Base-by-base conservation (phyloP, 2,888 invertebrate genomes). In the Drosophila fungiperda region DNA sequence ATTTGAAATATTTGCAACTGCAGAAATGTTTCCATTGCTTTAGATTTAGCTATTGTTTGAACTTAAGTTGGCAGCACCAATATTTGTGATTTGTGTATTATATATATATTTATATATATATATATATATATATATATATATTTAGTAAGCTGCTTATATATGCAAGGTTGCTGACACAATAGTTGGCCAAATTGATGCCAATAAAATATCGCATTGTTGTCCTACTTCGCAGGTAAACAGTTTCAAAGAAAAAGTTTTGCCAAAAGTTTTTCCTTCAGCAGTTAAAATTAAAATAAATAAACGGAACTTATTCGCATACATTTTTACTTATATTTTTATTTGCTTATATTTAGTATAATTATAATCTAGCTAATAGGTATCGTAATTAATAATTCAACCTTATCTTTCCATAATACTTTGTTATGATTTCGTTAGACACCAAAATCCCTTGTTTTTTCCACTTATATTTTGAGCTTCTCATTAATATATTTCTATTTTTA, bases 1-100 rank as follows among this genome's bases (percentile, higher is more conserved):
- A 84, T 89, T 85, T 85, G 80, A 78, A 78, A 82, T 73, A 85
- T 81, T 69, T 84, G 72, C 68, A 82, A 68, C 76, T 80, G 63
- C 62, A 73, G 62, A 87, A 84, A 83, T 73, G 73, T 83, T 89
- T 81, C 83, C 82, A 73, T 73, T 78, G 70, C 55, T 45, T 67
- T 67, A 72, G 78, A 71, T 72, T 72, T 68, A 29, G 50, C 50
- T 49, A 17, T 29, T 42, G 26, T 40, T 55, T 64, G 68, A 76
- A 85, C 85, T 82, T 74, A 79, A 76, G 79, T 78, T 83, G 71
- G 61, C 65, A 80, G 55, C 67, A 29, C 49, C 63, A 57, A 52
- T 68, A 85, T 78, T 71, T 80, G 69, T 57, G 48, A 12, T 33
- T 42, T 59, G 70, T 54, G 53, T 55, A 61, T 64, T 67, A 26